Evolutionary conservation across 2,888 invertebrate species (phyloP).

Genomic region (Drosophila aldrichi): DNA sequence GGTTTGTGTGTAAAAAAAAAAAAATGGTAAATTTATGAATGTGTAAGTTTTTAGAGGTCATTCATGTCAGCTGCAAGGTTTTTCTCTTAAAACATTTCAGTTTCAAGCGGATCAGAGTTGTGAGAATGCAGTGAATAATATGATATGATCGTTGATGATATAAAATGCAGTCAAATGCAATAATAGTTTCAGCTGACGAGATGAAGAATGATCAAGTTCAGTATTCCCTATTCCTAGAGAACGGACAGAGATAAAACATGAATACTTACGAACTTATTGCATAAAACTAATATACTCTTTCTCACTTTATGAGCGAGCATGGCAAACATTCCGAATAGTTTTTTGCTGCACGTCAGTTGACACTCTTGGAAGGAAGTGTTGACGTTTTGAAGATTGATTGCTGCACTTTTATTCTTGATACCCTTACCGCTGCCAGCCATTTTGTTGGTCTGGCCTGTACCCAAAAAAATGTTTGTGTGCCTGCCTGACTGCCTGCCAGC

Average conservation of each 20-base stretch:
- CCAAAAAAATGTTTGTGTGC: constrained; percentile 39
- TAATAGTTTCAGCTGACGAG: background rate
- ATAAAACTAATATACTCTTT: background rate
- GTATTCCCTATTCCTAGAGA: too few relatives aligned
- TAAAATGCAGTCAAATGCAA: background rate
- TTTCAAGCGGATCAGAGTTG: background rate
- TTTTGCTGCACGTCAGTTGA: constrained; percentile 44
- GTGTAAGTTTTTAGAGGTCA: constrained; percentile 4
- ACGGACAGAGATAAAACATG: too few relatives aligned
- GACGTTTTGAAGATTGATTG: constrained; percentile 74
- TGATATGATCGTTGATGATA: background rate
- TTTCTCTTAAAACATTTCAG: background rate
- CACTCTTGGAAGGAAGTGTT: constrained; percentile 48
- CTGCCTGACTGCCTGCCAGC: background rate
- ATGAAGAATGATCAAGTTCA: background rate
- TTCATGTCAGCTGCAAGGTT: constrained; percentile 13
- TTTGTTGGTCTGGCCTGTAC: constrained; percentile 12
- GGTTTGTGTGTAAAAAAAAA: background rate
- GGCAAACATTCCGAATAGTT: constrained; percentile 25
- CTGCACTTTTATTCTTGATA: constrained; percentile 46
- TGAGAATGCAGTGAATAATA: background rate
- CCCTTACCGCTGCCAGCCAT: constrained; percentile 1
- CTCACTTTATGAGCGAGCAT: background rate
- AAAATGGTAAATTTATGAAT: constrained; percentile 13
- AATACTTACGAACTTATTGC: background rate